These are phyloP conservation scores for Kryphioiulus occultus DNA, from an alignment of 2,888 invertebrate genomes.

Conservation along the genomic window DNA sequence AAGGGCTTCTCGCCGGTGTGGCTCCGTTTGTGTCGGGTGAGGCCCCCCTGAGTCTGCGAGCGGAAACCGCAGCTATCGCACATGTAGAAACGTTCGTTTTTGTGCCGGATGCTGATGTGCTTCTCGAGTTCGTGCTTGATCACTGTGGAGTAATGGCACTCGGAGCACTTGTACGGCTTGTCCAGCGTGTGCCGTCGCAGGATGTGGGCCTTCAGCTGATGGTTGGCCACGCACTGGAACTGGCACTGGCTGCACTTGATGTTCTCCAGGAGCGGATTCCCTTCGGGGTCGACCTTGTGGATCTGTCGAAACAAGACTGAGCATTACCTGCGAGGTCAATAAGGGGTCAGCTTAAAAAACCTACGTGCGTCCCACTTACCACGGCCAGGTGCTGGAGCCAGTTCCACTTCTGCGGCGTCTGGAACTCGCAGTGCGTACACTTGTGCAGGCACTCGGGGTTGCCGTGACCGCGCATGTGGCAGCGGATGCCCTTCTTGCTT, in stretches of 20 bases:
- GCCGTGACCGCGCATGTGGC: constrained; percentile 53
- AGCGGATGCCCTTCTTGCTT: constrained; percentile 54
- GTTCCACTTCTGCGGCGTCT: constrained; percentile 57
- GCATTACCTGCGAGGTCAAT: constrained; percentile 57
- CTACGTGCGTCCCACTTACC: constrained; percentile 54
- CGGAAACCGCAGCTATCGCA: constrained; percentile 47
- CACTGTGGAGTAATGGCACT: constrained; percentile 58
- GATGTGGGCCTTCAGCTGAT: constrained; percentile 57
- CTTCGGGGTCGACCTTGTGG: constrained; percentile 57
- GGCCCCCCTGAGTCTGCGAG: constrained; percentile 45
- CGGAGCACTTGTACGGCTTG: constrained; percentile 56
- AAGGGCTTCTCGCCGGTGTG: constrained; percentile 58
- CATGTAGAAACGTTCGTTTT: constrained; percentile 55
- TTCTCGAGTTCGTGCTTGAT: constrained; percentile 58
- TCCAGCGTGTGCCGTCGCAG: constrained; percentile 56
- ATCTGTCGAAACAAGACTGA: constrained; percentile 54
- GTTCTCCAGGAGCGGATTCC: constrained; percentile 55
- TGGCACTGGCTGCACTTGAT: constrained; percentile 52
- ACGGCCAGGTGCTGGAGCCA: constrained; percentile 58
- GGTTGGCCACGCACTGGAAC: constrained; percentile 56
- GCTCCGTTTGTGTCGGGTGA: constrained; percentile 51
- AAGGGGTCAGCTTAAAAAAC: constrained; percentile 57
- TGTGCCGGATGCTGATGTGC: constrained; percentile 58
- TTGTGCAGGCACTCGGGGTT: constrained; percentile 55
- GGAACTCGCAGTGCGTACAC: constrained; percentile 47